Conservation (phyloP, 2,797 vertebrate species). For the Hirundo rustica region DNA sequence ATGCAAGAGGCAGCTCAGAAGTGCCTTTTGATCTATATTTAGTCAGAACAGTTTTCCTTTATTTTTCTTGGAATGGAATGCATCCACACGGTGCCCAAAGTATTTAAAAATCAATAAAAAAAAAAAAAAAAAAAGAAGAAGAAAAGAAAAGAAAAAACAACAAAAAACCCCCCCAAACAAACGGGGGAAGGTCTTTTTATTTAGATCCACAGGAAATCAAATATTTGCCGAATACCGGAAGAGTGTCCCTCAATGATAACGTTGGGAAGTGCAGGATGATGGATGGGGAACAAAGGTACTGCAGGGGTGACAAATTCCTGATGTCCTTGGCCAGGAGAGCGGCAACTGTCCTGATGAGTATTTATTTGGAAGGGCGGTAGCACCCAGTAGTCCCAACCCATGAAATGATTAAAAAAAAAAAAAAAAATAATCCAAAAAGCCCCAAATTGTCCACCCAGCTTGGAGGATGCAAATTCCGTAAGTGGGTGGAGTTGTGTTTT, state of each 20-base stretch:
- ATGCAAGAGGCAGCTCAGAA: background rate
- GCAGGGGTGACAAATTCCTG: background rate
- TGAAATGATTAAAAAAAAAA: background rate
- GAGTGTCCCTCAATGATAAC: constrained; percentile 62
- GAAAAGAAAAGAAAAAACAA: too few species aligned
- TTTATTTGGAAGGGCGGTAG: background rate
- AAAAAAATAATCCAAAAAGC: background rate
- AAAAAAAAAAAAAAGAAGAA: too few species aligned
- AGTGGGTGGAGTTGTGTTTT: background rate
- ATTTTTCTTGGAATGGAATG: constrained; percentile 47
- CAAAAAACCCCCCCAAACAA: background rate
- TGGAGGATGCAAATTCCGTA: background rate
- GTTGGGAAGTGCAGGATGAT: constrained; percentile 12
- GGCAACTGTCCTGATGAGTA: background rate
- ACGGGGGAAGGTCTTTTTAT: constrained; percentile 9
- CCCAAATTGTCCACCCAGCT: background rate
- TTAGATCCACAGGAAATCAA: constrained; percentile 68
- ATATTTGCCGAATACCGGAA: constrained; percentile 65
- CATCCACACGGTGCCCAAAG: background rate
- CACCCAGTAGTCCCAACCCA: background rate
- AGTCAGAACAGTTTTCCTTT: background rate
- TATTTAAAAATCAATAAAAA: background rate
- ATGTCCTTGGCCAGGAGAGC: background rate
- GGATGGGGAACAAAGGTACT: constrained; percentile 41
- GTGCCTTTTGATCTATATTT: constrained; percentile 57